Conservation (phyloP, 2,113 vertebrate species). For the Perca flavescens region DNA sequence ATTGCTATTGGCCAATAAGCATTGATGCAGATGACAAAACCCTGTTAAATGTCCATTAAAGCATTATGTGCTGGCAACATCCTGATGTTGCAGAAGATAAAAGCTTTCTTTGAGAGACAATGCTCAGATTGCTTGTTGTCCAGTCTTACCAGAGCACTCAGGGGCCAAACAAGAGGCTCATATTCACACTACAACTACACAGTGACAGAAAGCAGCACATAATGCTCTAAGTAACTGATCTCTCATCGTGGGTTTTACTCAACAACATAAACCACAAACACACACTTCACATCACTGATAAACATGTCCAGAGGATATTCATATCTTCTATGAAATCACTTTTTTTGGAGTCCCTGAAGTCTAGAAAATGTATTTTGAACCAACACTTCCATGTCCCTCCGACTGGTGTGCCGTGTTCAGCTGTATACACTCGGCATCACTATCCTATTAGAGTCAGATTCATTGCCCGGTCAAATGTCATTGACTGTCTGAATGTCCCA, state of each 20-base stretch:
- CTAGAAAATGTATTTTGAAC: background rate
- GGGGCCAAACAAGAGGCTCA: background rate
- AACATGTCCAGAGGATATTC: background rate
- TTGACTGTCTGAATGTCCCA: background rate
- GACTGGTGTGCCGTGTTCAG: background rate
- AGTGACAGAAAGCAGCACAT: background rate
- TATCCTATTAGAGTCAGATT: background rate
- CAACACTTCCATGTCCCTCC: background rate
- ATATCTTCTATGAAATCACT: background rate
- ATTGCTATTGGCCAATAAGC: background rate
- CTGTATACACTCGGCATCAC: background rate
- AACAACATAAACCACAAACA: background rate
- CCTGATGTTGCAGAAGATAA: background rate
- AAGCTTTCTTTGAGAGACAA: background rate
- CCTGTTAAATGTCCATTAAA: background rate
- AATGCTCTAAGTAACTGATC: background rate
- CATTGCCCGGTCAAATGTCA: background rate
- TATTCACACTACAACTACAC: too few relatives aligned
- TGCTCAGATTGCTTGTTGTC: background rate
- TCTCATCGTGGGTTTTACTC: background rate
- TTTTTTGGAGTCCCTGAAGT: background rate
- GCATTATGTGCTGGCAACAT: background rate
- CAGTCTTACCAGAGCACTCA: background rate
- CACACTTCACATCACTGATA: background rate
- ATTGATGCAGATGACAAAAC: too few relatives aligned